phyloP scores from a whole-genome alignment of 2,797 vertebrate species.

The Naso thynnoides region DNA sequence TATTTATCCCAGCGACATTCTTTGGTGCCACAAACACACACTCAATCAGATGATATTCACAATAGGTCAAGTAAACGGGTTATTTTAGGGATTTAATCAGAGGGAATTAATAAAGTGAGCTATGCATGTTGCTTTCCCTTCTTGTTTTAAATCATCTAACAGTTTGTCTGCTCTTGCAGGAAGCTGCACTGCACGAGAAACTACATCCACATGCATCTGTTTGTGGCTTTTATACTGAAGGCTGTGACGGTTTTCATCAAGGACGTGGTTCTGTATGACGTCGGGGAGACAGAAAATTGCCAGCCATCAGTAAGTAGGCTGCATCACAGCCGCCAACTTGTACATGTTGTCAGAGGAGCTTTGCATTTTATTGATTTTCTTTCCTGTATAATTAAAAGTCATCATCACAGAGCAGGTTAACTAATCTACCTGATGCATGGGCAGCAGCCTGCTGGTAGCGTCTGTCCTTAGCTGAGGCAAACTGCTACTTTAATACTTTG shows the following conservation, averaged over 20 bases:
- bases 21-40: not conserved
- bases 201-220: slow-evolving; percentile 97
- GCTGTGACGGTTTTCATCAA: slow-evolving; percentile 93
- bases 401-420: slow-evolving; percentile 10
- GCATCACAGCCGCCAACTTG: not conserved
- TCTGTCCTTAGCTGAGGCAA: slow-evolving; percentile 8
- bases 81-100: slow-evolving; percentile 12
- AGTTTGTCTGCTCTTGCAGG: slow-evolving; percentile 75
- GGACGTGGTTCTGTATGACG: slow-evolving; percentile 91
- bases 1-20: not conserved
- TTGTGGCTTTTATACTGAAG: slow-evolving; percentile 95
- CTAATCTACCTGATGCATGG: not conserved
- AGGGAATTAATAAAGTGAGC: not conserved
- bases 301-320: slow-evolving; percentile 86
- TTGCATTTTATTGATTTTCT: slow-evolving; percentile 7
- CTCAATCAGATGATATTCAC: slow-evolving; percentile 6
- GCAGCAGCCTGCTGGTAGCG: not conserved
- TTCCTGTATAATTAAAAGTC: slow-evolving; percentile 4
- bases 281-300: slow-evolving; percentile 86
- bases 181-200: slow-evolving; percentile 97
- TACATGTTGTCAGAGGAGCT: not conserved
- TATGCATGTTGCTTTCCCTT: not conserved
- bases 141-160: slow-evolving; percentile 1
- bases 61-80: slow-evolving; percentile 16
- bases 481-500: slow-evolving; percentile 45